phyloP scores from a whole-genome alignment of 2,888 invertebrate genomes.

The Cataglyphis cursor region DNA sequence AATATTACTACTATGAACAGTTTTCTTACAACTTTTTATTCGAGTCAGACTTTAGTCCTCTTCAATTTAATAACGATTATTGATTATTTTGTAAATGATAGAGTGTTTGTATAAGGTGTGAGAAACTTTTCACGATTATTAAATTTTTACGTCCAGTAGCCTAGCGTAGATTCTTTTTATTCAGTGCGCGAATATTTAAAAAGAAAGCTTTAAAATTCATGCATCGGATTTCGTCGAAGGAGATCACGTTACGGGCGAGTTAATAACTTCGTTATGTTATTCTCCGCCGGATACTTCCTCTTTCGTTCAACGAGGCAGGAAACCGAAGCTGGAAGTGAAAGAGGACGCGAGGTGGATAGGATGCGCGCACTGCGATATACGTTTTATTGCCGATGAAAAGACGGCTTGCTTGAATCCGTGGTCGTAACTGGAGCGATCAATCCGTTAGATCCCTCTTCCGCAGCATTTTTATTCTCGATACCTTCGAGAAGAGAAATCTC shows the following conservation, averaged over 20 bases:
- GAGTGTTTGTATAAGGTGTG: background rate
- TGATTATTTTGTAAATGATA: background rate
- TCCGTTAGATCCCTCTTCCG: conserved; percentile 55
- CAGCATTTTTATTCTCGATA: conserved; percentile 51
- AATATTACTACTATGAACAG: no score
- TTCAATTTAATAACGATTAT: background rate
- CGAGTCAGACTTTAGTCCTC: no score
- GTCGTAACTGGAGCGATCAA: conserved; percentile 55
- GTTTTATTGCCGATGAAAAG: conserved; percentile 60
- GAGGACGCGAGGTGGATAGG: conserved; percentile 20
- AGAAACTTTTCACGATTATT: background rate
- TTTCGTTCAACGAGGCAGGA: conserved; percentile 3
- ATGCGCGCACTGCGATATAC: conserved; percentile 45
- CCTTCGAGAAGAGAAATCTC: conserved; percentile 36
- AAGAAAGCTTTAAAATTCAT: background rate
- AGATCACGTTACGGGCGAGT: background rate
- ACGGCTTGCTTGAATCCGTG: conserved; percentile 53
- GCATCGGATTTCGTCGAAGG: background rate
- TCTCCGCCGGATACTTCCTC: background rate
- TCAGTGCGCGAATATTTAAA: background rate
- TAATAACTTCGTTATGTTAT: conserved; percentile 47
- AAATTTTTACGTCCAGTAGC: background rate
- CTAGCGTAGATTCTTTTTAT: background rate
- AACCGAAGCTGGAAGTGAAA: conserved; percentile 41
- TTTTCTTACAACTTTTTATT: background rate